These are phyloP conservation scores for Carettochelys insculpta DNA, from an alignment of 2,113 vertebrate species.

Conservation along the genomic window DNA sequence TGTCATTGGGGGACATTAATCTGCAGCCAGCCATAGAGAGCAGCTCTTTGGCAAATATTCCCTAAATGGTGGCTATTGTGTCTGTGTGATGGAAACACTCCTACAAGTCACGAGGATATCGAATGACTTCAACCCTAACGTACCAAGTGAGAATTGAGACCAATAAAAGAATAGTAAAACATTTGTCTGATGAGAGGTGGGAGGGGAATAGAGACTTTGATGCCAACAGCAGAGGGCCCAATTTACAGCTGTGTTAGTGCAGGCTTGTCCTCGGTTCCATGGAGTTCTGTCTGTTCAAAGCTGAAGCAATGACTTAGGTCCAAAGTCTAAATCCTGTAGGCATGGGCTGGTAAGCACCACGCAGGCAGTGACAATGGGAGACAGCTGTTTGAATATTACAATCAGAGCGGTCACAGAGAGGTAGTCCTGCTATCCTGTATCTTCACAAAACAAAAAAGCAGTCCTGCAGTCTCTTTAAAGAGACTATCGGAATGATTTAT, in stretches of 20 bases:
- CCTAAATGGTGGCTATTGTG: accelerated
- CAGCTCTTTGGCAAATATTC: neutral
- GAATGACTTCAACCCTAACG: neutral
- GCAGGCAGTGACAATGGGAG: neutral
- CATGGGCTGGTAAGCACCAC: neutral
- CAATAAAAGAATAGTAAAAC: neutral
- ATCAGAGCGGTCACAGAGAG: neutral
- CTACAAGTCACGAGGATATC: too few species aligned
- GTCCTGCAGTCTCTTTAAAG: too few species aligned
- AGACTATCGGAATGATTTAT: too few species aligned
- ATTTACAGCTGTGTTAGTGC: neutral
- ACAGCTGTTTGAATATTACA: neutral
- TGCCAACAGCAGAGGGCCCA: neutral
- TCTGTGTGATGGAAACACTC: neutral
- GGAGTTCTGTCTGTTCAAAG: neutral
- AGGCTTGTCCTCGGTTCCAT: neutral
- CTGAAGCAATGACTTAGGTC: neutral
- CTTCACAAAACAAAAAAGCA: too few species aligned
- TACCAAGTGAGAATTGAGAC: neutral
- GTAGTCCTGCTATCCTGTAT: too few species aligned
- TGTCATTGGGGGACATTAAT: accelerated
- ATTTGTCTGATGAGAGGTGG: neutral
- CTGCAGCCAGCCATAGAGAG: accelerated
- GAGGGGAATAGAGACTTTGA: neutral
- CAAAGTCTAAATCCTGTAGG: neutral